phyloP scores from a whole-genome alignment of 2,888 invertebrate genomes.

The Orthosia cruda region DNA sequence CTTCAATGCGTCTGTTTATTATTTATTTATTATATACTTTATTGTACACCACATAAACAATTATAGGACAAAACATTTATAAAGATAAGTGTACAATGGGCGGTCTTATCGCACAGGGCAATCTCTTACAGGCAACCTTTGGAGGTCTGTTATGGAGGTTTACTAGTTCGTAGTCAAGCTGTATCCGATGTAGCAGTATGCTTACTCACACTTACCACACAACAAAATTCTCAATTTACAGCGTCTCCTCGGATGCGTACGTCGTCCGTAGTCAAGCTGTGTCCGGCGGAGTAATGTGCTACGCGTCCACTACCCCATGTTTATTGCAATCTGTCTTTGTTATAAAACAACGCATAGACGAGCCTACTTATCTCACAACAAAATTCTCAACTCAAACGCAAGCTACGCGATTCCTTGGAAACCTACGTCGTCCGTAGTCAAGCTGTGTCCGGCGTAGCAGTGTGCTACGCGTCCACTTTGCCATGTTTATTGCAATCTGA shows the following conservation, averaged over 20 bases:
- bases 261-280: slow-evolving; percentile 64
- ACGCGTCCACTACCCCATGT: slow-evolving; percentile 86
- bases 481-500: slow-evolving; percentile 91
- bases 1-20: no score
- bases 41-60: no score
- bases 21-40: no score
- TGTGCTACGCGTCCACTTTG: slow-evolving; percentile 85
- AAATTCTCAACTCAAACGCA: not conserved
- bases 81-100: no score
- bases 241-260: slow-evolving; percentile 71
- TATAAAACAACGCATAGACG: no score
- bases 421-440: slow-evolving; percentile 78
- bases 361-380: no score
- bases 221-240: not conserved
- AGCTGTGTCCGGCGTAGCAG: slow-evolving; percentile 87
- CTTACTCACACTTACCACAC: no score
- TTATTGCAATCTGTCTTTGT: no score
- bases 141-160: no score
- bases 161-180: not conserved
- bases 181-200: not conserved
- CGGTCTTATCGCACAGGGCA: no score
- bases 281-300: slow-evolving; percentile 83
- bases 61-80: no score
- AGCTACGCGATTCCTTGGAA: slow-evolving; percentile 75
- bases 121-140: no score